phyloP scores from a whole-genome alignment of 2,888 invertebrate species.

The Mesorhabditis spiculigera region DNA sequence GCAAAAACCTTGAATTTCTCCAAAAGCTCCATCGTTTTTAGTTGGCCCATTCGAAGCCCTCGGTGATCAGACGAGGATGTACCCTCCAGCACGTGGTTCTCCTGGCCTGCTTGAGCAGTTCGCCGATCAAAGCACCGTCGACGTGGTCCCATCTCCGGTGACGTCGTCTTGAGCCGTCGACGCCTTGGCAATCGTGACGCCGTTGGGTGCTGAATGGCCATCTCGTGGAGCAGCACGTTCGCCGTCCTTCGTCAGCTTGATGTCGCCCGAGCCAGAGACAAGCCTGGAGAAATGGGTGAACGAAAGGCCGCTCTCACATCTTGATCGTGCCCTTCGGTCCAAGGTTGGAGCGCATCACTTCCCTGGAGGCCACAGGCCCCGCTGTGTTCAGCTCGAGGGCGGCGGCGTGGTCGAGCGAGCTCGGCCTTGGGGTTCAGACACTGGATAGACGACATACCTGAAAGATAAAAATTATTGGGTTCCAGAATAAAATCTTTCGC shows the following conservation, averaged over 20 bases:
- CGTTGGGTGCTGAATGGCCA: slow-evolving; percentile 98
- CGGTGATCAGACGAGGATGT: slow-evolving; percentile 75
- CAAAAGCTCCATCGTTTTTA: slow-evolving; percentile 79
- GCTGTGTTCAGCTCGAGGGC: slow-evolving; percentile 89
- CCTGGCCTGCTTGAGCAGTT: slow-evolving; percentile 93
- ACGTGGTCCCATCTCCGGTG: slow-evolving; percentile 97
- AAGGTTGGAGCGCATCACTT: slow-evolving; percentile 95
- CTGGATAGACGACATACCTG: slow-evolving; percentile 81
- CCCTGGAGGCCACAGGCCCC: slow-evolving; percentile 97
- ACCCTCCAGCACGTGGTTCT: slow-evolving; percentile 81
- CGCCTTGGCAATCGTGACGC: slow-evolving; percentile 94
- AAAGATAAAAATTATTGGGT: not conserved
- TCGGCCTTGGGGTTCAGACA: slow-evolving; percentile 97
- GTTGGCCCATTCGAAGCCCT: slow-evolving; percentile 90
- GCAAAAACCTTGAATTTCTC: slow-evolving; percentile 75
- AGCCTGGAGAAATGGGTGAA: slow-evolving; percentile 70
- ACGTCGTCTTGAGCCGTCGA: slow-evolving; percentile 98
- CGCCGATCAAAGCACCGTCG: slow-evolving; percentile 95
- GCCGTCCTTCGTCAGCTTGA: slow-evolving; percentile 98
- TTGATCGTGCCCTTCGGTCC: slow-evolving; percentile 99
- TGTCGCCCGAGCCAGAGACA: slow-evolving; percentile 97
- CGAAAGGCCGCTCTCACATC: slow-evolving; percentile 74
- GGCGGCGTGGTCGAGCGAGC: slow-evolving; percentile 92
- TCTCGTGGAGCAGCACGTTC: slow-evolving; percentile 96
- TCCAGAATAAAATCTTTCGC: no score